Evolutionary conservation across 2,113 vertebrate species (phyloP), one percentile per base, ranked within the genome.

Genomic region (Pipra filicauda): DNA sequence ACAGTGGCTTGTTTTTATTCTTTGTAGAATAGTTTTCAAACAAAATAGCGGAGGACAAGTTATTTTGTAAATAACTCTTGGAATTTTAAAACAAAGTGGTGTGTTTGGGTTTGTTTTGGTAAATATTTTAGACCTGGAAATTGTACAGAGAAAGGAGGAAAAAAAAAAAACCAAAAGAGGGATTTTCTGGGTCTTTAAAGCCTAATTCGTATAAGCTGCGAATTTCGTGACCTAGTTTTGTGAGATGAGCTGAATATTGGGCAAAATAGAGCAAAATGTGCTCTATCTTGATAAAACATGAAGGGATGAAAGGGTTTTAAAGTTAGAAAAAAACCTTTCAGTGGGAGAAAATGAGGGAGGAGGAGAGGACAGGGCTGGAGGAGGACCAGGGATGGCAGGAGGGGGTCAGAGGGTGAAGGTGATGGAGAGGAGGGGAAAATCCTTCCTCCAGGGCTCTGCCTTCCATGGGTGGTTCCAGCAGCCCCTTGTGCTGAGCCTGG

Each of bases 351-450:
- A 33, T n/a, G 58, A 67, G 75, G 7, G n/a, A 62, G 52, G 48
- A 70, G 77, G 37, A 48, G 73, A 65, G 12, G 18, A 3, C 4
- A 15, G 89, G 59, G 67, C 75, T n/a, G 72, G 79, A 4, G 17
- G 12, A 41, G 51, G 49, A 5, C 24, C 2, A 0, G 55, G 1
- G 4, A 3, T 18, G 23, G 21, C 4, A 15, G 28, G 70, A 33
- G 52, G 6, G 2, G 1, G 18, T 23, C 13, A 8, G 14, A 8
- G 14, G 0, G 23, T 0, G 31, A 9, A 30, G 55, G 2, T 15
- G 49, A 18, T 23, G 58, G 24, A 1, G 33, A 44, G 28, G 71
- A 43, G 78, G 39, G 26, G 37, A 20, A 41, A 12, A 13, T 61
- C 35, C 35, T 19, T 61, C 15, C 35, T 17, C 15, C 58, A 11